These are phyloP conservation scores for Pseudochromis fuscus DNA, from an alignment of 2,797 vertebrate genomes.

Conservation along the genomic window DNA sequence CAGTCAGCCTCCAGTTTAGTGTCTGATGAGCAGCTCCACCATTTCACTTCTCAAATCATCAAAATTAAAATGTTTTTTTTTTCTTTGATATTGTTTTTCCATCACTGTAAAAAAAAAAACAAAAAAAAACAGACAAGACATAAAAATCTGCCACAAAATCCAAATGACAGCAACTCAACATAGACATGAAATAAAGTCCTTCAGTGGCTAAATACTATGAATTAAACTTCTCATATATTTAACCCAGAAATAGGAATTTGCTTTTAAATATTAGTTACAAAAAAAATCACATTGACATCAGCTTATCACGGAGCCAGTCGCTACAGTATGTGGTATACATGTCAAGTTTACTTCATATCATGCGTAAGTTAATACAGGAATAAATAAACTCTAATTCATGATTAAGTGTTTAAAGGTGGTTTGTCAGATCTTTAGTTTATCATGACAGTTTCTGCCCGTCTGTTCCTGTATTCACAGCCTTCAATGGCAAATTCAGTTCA, in stretches of 20 bases:
- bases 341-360: constrained; percentile 43
- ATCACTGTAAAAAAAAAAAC: background rate
- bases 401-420: constrained; percentile 32
- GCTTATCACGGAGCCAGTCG: constrained; percentile 30
- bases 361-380: constrained; percentile 54
- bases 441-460: background rate
- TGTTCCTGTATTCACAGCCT: constrained; percentile 19
- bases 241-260: constrained; percentile 34
- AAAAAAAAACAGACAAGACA: too few relatives aligned
- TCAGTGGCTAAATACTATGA: constrained; percentile 56
- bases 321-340: constrained; percentile 37
- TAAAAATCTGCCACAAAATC: constrained; percentile 29
- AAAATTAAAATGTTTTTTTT: constrained; percentile 4
- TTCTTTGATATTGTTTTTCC: background rate
- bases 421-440: constrained; percentile 24
- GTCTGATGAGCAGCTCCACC: constrained; percentile 40
- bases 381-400: constrained; percentile 62
- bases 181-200: constrained; percentile 33
- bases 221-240: constrained; percentile 43
- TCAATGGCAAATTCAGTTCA: background rate
- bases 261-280: constrained; percentile 66
- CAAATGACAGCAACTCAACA: constrained; percentile 43
- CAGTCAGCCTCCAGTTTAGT: constrained; percentile 52
- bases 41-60: constrained; percentile 17
- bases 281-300: constrained; percentile 49